These are phyloP conservation scores for Aricia agestis DNA, from an alignment of 1,140 invertebrate genomes.

Conservation along the genomic window DNA sequence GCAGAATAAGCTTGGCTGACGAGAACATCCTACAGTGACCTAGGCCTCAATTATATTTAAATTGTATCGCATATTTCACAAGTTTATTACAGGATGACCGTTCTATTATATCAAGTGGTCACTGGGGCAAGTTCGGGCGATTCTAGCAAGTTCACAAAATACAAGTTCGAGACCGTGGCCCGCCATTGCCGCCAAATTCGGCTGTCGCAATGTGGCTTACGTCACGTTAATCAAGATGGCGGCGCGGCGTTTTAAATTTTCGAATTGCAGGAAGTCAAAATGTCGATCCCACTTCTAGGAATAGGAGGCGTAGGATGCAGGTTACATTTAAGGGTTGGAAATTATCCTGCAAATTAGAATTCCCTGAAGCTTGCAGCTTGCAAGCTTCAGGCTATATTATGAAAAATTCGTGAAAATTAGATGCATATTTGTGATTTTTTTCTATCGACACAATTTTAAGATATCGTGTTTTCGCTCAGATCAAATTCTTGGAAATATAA, in stretches of 20 bases:
- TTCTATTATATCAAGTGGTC: conserved; percentile 61
- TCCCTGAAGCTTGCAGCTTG: too few species aligned
- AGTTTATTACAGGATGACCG: conserved; percentile 3
- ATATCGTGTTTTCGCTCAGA: too few species aligned
- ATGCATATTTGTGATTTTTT: too few species aligned
- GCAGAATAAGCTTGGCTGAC: neutral
- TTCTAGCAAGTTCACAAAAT: conserved; percentile 60
- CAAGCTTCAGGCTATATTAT: too few species aligned
- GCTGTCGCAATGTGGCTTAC: conserved; percentile 22
- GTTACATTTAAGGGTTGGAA: too few species aligned
- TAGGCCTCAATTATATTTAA: neutral
- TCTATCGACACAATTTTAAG: too few species aligned
- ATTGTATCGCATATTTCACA: conserved; percentile 9
- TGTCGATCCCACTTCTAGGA: too few species aligned
- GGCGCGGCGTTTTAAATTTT: neutral
- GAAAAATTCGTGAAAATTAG: too few species aligned
- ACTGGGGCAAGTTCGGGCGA: conserved; percentile 69
- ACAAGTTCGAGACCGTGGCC: conserved; percentile 68
- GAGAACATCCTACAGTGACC: neutral
- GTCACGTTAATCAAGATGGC: neutral
- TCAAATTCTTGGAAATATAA: too few species aligned
- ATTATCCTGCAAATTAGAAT: too few species aligned
- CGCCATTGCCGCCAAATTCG: conserved; percentile 42
- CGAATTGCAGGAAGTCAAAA: too few species aligned
- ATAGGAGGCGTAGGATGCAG: too few species aligned